These are phyloP conservation scores for Bombylius discolor DNA, from an alignment of 2,888 invertebrate genomes.

Conservation along the genomic window DNA sequence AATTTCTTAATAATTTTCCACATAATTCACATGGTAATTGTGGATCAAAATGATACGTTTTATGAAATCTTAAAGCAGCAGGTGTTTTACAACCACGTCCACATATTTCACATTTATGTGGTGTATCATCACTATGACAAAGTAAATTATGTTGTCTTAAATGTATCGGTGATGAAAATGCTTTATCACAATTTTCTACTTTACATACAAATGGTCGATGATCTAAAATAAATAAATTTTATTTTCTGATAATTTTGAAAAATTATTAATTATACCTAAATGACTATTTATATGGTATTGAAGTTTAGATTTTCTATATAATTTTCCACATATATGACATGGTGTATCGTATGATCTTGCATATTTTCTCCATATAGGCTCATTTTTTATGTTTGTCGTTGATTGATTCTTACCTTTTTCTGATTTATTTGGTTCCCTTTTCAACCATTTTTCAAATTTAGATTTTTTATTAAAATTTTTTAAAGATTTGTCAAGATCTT, in stretches of 20 bases:
- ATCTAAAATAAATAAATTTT: neutral
- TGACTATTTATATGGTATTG: neutral
- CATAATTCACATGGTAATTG: constrained; percentile 1
- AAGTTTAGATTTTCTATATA: neutral
- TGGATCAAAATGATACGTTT: constrained; percentile 1
- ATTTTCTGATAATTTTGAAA: neutral
- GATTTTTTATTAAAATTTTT: too few relatives aligned
- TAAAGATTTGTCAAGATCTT: too few relatives aligned
- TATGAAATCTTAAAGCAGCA: neutral
- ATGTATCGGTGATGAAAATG: neutral
- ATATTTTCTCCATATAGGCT: too few relatives aligned
- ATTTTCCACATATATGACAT: neutral
- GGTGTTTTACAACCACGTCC: neutral
- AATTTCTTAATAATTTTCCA: neutral
- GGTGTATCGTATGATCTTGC: too few relatives aligned
- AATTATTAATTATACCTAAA: neutral
- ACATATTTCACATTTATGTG: neutral
- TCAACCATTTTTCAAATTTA: too few relatives aligned
- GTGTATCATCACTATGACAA: neutral
- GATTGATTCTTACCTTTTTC: too few relatives aligned
- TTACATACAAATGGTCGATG: neutral
- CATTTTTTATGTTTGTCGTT: too few relatives aligned
- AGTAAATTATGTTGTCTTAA: neutral
- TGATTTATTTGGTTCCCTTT: too few relatives aligned
- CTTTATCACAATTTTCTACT: neutral